Conservation (phyloP, 1,140 invertebrate species). For the Drosophila littoralis region DNA sequence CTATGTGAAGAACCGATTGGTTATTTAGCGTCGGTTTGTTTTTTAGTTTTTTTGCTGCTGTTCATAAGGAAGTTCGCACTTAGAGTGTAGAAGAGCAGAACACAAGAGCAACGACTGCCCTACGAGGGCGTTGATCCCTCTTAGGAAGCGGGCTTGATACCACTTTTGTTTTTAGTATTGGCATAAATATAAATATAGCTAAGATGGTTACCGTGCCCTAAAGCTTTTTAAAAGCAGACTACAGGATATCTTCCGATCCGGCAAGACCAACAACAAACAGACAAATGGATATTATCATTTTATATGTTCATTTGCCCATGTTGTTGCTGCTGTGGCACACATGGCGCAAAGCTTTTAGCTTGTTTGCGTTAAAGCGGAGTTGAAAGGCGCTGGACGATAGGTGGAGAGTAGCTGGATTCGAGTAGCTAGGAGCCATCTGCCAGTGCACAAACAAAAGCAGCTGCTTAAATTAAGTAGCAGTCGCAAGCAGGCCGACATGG, state of each 20-base stretch:
- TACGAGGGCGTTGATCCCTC: no score
- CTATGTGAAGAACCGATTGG: no score
- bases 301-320: slow-evolving; percentile 65
- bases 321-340: slow-evolving; percentile 57
- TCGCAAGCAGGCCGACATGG: slow-evolving; percentile 14
- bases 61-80: no score
- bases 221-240: no score
- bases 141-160: no score
- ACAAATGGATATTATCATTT: slow-evolving; percentile 79
- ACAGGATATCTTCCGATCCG: background rate
- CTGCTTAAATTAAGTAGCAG: slow-evolving; percentile 32
- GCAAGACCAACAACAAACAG: slow-evolving; percentile 51
- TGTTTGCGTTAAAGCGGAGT: slow-evolving; percentile 53
- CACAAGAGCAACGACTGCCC: no score
- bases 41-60: no score
- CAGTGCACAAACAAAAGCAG: slow-evolving; percentile 31
- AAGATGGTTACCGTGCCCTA: no score
- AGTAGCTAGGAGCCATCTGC: slow-evolving; percentile 19
- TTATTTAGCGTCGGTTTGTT: no score
- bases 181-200: no score
- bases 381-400: slow-evolving; percentile 26
- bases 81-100: no score
- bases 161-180: no score
- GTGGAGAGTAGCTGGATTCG: background rate
- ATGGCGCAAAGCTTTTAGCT: slow-evolving; percentile 73